Conservation (phyloP, 2,113 vertebrate genomes). For the Callionymus lyra region DNA sequence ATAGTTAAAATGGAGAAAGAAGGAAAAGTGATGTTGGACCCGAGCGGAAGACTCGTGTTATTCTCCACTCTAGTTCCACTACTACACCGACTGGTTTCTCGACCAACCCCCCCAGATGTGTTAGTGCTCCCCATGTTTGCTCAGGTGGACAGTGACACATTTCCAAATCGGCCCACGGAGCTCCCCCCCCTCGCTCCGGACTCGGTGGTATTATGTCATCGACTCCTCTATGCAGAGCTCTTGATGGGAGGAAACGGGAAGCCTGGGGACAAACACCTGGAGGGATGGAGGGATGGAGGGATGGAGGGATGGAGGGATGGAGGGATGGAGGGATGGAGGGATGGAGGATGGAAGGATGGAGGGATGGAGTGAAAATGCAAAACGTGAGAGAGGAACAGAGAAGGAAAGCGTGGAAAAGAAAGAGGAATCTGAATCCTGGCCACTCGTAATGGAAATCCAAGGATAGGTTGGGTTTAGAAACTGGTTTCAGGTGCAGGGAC, state of each 20-base stretch:
- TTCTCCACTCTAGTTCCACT: conserved; percentile 86
- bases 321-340: no score
- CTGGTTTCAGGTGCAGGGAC: conserved; percentile 64
- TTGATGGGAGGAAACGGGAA: conserved; percentile 72
- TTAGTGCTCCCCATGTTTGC: conserved; percentile 85
- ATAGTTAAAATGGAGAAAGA: conserved; percentile 60
- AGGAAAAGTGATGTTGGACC: conserved; percentile 66
- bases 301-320: no score
- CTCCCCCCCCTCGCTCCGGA: conserved; percentile 69
- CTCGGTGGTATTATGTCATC: conserved; percentile 86
- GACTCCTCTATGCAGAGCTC: conserved; percentile 63
- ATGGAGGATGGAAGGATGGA: no score
- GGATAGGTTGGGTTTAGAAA: conserved; percentile 55
- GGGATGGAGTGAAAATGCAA: conserved; percentile 21
- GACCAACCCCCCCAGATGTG: conserved; percentile 34
- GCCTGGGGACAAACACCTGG: conserved; percentile 41
- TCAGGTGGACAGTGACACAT: conserved; percentile 97
- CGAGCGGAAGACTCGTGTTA: conserved; percentile 94
- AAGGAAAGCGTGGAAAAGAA: conserved; percentile 23
- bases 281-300: conserved; percentile 10
- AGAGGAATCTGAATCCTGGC: conserved; percentile 34
- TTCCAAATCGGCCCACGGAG: conserved; percentile 83
- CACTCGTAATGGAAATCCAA: conserved; percentile 63
- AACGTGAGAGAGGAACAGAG: conserved; percentile 9
- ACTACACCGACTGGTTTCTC: conserved; percentile 79